Evolutionary conservation across 2,797 vertebrate genomes (phyloP).

Genomic region (Leptoclinus maculatus): DNA sequence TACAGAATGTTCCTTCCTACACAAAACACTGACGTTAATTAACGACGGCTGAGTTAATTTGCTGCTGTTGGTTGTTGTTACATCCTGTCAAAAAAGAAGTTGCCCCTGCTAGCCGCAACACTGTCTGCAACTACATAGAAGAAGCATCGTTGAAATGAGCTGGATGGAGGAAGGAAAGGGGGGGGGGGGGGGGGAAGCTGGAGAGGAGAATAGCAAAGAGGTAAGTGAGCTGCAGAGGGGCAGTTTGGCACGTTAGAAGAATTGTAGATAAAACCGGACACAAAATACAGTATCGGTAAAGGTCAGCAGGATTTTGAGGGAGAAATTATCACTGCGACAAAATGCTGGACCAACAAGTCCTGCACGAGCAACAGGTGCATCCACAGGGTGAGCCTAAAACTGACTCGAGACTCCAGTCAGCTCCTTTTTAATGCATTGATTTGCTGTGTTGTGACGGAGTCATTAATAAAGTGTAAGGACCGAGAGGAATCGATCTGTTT

Average conservation of each 20-base stretch:
- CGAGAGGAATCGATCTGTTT: slow-evolving; percentile 11
- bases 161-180: not conserved
- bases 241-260: slow-evolving; percentile 8
- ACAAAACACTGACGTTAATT: not conserved
- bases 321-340: slow-evolving; percentile 40
- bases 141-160: not conserved
- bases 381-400: not conserved
- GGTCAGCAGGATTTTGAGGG: slow-evolving; percentile 29
- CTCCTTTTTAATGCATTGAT: slow-evolving; percentile 11
- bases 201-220: not conserved
- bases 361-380: slow-evolving; percentile 55
- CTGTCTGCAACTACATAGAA: not conserved
- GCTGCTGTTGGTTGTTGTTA: not conserved
- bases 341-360: slow-evolving; percentile 51
- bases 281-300: slow-evolving; percentile 29
- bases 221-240: not conserved
- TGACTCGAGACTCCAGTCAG: not conserved
- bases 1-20: not conserved
- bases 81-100: not conserved
- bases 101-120: not conserved
- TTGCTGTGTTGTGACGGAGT: slow-evolving; percentile 8
- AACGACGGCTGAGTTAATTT: not conserved
- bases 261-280: slow-evolving; percentile 40
- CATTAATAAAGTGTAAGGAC: slow-evolving; percentile 10
- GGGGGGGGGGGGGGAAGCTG: not conserved